Evolutionary conservation across 2,113 vertebrate species (phyloP).

Genomic region (Thryonomys swinderianus): DNA sequence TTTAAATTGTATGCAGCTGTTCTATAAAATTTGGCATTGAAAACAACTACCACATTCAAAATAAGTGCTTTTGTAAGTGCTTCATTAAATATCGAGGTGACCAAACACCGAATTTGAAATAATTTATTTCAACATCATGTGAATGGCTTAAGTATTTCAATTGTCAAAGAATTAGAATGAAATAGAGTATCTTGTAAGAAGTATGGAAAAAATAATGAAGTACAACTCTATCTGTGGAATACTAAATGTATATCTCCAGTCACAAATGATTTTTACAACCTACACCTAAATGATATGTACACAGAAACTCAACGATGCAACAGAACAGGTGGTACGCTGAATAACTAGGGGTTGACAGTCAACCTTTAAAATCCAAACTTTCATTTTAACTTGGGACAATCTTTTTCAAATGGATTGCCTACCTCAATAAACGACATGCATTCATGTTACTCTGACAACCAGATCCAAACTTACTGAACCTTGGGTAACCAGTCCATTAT

Average conservation of each 20-base stretch:
- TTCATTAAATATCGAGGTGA: slow-evolving; percentile 47
- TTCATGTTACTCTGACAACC: neutral
- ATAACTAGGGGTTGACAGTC: neutral
- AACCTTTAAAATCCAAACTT: slow-evolving; percentile 49
- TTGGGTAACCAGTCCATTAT: neutral
- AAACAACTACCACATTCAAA: slow-evolving; percentile 34
- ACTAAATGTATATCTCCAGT: slow-evolving; percentile 18
- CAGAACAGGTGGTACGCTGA: neutral
- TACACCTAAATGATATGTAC: slow-evolving; percentile 1
- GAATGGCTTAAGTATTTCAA: neutral
- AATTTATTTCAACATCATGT: slow-evolving; percentile 59
- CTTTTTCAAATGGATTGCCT: neutral
- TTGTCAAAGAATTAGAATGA: slow-evolving; percentile 42
- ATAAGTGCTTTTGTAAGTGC: neutral
- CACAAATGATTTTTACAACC: slow-evolving; percentile 35
- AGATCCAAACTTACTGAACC: neutral
- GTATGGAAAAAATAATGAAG: slow-evolving; percentile 7
- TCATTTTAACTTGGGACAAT: slow-evolving; percentile 24
- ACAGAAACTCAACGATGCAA: neutral
- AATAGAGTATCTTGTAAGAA: neutral
- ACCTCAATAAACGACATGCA: neutral
- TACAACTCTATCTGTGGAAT: neutral
- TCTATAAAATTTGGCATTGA: slow-evolving; percentile 23
- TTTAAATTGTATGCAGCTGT: neutral
- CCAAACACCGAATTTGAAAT: slow-evolving; percentile 27